A percentile compares a stretch with the other conserved stretches of the same genome.
Conservation (phyloP, 2,888 invertebrate genomes). For the Agrilus cyanescens region DNA sequence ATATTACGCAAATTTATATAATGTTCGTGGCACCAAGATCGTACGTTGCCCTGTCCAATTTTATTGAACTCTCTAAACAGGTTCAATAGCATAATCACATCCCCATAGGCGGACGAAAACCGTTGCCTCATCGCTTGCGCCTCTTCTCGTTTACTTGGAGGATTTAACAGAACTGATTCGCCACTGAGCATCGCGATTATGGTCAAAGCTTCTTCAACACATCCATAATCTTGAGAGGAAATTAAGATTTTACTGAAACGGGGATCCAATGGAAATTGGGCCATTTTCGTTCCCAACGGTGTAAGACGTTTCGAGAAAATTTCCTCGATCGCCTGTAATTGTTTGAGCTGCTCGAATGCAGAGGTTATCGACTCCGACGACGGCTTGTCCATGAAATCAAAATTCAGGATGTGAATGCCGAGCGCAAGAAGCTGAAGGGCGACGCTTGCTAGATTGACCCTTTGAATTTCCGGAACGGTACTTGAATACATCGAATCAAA, state of each 20-base stretch:
- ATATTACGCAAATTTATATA: constrained; percentile 76
- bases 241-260: constrained; percentile 72
- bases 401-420: constrained; percentile 67
- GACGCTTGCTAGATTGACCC: constrained; percentile 55
- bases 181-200: constrained; percentile 80
- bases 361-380: constrained; percentile 54
- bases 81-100: constrained; percentile 84
- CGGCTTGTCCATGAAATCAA: constrained; percentile 88
- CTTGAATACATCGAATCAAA: constrained; percentile 59
- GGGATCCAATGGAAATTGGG: constrained; percentile 86
- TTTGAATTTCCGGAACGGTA: constrained; percentile 77
- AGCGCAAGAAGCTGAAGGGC: constrained; percentile 74
- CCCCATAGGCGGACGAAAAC: constrained; percentile 78
- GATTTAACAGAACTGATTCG: constrained; percentile 72
- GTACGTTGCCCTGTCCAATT: constrained; percentile 48
- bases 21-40: constrained; percentile 84
- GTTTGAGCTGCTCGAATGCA: constrained; percentile 52
- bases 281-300: constrained; percentile 70
- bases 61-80: constrained; percentile 71
- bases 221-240: constrained; percentile 62
- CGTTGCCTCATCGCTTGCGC: constrained; percentile 62
- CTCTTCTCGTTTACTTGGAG: constrained; percentile 63
- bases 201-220: constrained; percentile 71
- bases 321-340: constrained; percentile 58
- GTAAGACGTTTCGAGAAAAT: constrained; percentile 55